phyloP scores from a whole-genome alignment of 2,888 invertebrate species.

The Heliconius erato region DNA sequence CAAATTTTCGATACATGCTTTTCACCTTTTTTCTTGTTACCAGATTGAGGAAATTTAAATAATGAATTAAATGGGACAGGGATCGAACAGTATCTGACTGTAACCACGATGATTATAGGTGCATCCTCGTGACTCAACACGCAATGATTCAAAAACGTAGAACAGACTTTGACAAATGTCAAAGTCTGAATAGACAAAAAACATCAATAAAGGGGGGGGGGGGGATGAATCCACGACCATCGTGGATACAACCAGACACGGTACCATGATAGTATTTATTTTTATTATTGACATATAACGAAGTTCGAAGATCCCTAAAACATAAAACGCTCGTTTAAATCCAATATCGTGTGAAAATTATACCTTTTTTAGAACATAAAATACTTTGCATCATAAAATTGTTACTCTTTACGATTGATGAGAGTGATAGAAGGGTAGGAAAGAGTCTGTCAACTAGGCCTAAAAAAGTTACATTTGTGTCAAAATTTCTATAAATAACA shows the following conservation, averaged over 20 bases:
- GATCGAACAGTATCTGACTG: too few relatives aligned
- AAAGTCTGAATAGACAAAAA: too few relatives aligned
- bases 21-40: too few relatives aligned
- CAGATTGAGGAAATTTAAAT: too few relatives aligned
- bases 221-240: not conserved
- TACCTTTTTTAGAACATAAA: conserved; percentile 37
- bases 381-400: conserved; percentile 38
- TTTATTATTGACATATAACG: not conserved
- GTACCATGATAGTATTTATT: not conserved
- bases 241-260: not conserved
- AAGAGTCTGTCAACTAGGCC: not conserved
- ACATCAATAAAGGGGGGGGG: too few relatives aligned
- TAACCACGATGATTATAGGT: too few relatives aligned
- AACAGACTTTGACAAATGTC: too few relatives aligned
- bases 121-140: too few relatives aligned
- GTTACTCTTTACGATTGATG: conserved; percentile 37
- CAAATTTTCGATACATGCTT: too few relatives aligned
- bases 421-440: not conserved
- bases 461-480: not conserved
- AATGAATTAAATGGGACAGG: too few relatives aligned
- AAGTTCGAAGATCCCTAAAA: conserved; percentile 2
- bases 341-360: conserved; percentile 35
- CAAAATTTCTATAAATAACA: not conserved
- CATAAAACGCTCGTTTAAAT: conserved; percentile 37
- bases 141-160: too few relatives aligned